Conservation (phyloP, 1,140 invertebrate species). For the Thaumatotibia leucotreta region DNA sequence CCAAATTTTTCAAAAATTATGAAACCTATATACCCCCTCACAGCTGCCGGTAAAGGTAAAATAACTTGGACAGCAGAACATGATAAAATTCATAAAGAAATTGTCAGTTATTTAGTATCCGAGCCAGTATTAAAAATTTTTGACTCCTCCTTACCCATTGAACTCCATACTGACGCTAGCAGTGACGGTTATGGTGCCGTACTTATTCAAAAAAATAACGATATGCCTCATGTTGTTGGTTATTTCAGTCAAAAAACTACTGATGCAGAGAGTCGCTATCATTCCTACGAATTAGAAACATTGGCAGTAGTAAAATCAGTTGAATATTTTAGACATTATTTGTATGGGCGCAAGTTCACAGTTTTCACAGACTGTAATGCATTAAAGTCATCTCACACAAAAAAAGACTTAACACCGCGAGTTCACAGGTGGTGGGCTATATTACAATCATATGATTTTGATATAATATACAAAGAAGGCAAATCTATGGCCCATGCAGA, state of each 20-base stretch:
- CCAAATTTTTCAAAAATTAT: conserved; percentile 32
- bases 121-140: conserved; percentile 54
- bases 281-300: conserved; percentile 38
- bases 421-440: conserved; percentile 23
- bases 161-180: conserved; percentile 53
- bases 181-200: conserved; percentile 41
- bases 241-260: conserved; percentile 58
- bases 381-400: conserved; percentile 35
- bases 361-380: conserved; percentile 43
- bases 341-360: conserved; percentile 32
- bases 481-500: not conserved
- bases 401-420: conserved; percentile 38
- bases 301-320: conserved; percentile 45
- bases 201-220: conserved; percentile 46
- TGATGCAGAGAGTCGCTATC: conserved; percentile 39
- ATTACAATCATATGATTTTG: not conserved
- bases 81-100: conserved; percentile 18
- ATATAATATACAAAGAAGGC: not conserved
- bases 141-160: conserved; percentile 32
- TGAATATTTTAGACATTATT: conserved; percentile 37
- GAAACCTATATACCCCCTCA: conserved; percentile 32
- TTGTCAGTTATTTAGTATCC: conserved; percentile 26
- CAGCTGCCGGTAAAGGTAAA: conserved; percentile 1
- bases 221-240: conserved; percentile 67
- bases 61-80: conserved; percentile 22